Evolutionary conservation across 1,140 invertebrate genomes (phyloP), one percentile per base, ranked within the genome.

Genomic region (Dufourea novaeangliae): DNA sequence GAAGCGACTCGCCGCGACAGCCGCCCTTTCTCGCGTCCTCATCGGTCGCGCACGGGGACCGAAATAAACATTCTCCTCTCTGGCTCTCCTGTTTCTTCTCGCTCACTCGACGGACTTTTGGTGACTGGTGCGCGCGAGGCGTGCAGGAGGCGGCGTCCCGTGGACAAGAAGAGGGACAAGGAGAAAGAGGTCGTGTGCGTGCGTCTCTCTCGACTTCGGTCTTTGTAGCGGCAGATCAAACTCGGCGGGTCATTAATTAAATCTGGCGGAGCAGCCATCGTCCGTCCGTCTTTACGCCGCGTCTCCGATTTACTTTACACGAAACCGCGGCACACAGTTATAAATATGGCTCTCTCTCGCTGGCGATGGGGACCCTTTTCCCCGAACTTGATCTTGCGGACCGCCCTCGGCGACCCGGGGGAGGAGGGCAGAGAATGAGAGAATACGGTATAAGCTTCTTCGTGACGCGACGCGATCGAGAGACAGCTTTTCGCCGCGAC

Each of bases 171-270:
- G 44, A 46, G 57, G 14, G 10, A 64, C 17, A 44, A 14, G 17
- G 12, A 44, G 41, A 7, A 20, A n/a, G 44, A 61, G 62, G 71
- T 70, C 63, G 14, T 32, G 56, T 75, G 64, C 46, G 32, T 32
- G 50, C 50, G 22, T 27, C 67, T 69, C 76, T 66, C 46, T 17
- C 46, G 74, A 64, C 52, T 83, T 84, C 73, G 79, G 85, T 77
- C 84, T 89, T 89, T 87, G 88, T 88, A 89, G 85, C 84, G 88
- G 88, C 88, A 88, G 89, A 91, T 91, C 89, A 90, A 91, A 90
- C 88, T 90, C 88, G 88, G 83, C 90, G 89, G 87, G 88, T 90
- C 90, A 90, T 91, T 91, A 91, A 91, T 91, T 90, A 90, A 90
- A 89, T 88, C 88, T 86, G 85, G 87, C 86, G 86, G 82, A 86